Base-by-base conservation (phyloP, 2,888 invertebrate genomes). In the Pachydiplax longipennis region DNA sequence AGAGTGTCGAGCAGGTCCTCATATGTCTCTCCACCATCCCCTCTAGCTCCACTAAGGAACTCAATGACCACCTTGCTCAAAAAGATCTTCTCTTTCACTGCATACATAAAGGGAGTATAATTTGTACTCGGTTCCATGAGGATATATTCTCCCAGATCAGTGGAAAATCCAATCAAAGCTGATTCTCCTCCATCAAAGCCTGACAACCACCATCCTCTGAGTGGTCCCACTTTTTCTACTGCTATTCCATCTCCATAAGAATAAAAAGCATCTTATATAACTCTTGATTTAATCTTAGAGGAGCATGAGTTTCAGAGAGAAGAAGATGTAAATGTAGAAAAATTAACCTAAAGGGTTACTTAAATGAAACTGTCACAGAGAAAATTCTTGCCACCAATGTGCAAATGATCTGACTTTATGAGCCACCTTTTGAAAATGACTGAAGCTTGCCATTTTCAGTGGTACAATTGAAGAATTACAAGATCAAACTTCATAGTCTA, bases 201-300 rank as follows among this genome's bases (percentile, higher is more conserved):
- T 91, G 97, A 96, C 80, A 97, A 96, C 94, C 95, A 97, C 98
- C 98, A 98, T 94, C 97, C 97, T 93, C 96, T 96, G 92, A 98
- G 97, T 0, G 98, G 98, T 0, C 98, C 98, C 92, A 97, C 95
- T 94, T 97, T 96, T 93, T 96, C 96, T 0, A 96, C 95, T 3
- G 97, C 96, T 65, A 98, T 95, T 82, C 97, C 97, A 91, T 94
- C 94, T 94, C 91, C 5, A 90, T 44, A 65, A 53, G 48, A 44
- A 44, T 4, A 44, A 44, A 37, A 37, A 4, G 37, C 37, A 37
- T 2, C 44, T 10, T 44, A 44, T 44, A 44, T 10, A 44, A 44
- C 10, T 8, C 44, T 8, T 8, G 10, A 44, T 40, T 5, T 6
- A 40, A 6, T 40, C 4, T 40, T 6, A 44, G 44, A 44, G 44